Evolutionary conservation across 2,888 invertebrate genomes (phyloP).

Genomic region (Chrysopilus asiliformis): DNA sequence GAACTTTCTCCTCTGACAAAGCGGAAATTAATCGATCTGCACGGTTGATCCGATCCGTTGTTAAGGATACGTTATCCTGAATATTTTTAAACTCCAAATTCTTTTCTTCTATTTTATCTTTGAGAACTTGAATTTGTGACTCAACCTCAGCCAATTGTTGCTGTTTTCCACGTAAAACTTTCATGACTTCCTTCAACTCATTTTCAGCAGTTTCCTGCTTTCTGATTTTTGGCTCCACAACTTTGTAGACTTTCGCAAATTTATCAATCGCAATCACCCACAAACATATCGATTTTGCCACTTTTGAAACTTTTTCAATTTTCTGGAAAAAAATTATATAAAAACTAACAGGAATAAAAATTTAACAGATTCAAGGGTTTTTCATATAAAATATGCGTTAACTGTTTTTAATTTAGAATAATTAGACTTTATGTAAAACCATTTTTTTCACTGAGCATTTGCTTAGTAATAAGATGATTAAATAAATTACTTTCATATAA

Average conservation of each 20-base stretch:
- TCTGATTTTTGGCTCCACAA: conserved; percentile 78
- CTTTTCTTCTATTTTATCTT: conserved; percentile 53
- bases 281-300: conserved; percentile 79
- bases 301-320: conserved; percentile 75
- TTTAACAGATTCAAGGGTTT: background rate
- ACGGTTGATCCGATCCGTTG: conserved; percentile 61
- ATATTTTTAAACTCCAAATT: conserved; percentile 61
- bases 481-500: too few species aligned
- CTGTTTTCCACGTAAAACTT: conserved; percentile 63
- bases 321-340: conserved; percentile 27
- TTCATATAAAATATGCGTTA: too few species aligned
- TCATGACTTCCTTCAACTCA: conserved; percentile 64
- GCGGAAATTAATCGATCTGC: conserved; percentile 79
- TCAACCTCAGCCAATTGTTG: conserved; percentile 70
- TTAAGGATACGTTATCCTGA: conserved; percentile 60
- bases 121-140: conserved; percentile 40
- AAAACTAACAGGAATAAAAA: conserved; percentile 1
- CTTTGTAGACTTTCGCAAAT: conserved; percentile 73
- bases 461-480: too few species aligned
- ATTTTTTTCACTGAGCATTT: too few species aligned
- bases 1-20: conserved; percentile 68
- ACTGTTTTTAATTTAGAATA: too few species aligned
- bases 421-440: too few species aligned
- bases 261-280: conserved; percentile 88
- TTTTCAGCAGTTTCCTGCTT: conserved; percentile 63